Base-by-base conservation (phyloP, 2,797 vertebrate genomes). In the Falco cherrug region DNA sequence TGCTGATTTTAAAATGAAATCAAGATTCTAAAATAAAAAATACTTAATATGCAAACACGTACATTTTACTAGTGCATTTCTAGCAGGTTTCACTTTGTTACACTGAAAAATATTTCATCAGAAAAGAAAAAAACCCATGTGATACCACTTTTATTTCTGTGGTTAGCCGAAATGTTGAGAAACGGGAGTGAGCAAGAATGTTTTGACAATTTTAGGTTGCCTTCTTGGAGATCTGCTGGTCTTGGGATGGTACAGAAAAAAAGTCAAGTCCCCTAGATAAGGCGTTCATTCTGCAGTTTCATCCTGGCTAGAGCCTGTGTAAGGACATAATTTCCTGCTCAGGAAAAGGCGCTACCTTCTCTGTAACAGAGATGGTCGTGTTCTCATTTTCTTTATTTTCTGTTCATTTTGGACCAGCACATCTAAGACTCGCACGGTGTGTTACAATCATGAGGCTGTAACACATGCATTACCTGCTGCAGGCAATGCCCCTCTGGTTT, bases 341-440 rank as follows among this genome's bases (percentile, higher is more conserved):
- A 51, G 63, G 61, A 87, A 74, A 90, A 86, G 12, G 33, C 64
- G 83, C 69, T 83, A 9, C 56, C 28, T 75, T 92, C 53, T 89
- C 33, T 83, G 43, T 65, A 90, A 81, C 59, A 87, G 78, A 76
- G 47, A 63, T 73, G 28, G 39, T 63, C 56, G 48, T 85, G 61
- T 92, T 93, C 70, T 87, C 39, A 19, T 87, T 79, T 91, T 74
- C 56, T 67, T 47, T 89, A 47, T 73, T 88, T 95, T 63, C 70
- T 89, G 35, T 84, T 91, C 82, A 35, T 61, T 90, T 92, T 86
- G 91, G 69, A 90, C 18, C 50, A 70, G 39, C 48, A n/a, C 35
- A 59, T 68, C 43, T 28, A 47, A 45, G 56, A 60, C 25, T 89
- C 45, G 48, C 15, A 9, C 18, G 37, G 57, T 6, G 31, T 56